Evolutionary conservation across 2,113 vertebrate species (phyloP).

Genomic region (Eulacestoma nigropectus): DNA sequence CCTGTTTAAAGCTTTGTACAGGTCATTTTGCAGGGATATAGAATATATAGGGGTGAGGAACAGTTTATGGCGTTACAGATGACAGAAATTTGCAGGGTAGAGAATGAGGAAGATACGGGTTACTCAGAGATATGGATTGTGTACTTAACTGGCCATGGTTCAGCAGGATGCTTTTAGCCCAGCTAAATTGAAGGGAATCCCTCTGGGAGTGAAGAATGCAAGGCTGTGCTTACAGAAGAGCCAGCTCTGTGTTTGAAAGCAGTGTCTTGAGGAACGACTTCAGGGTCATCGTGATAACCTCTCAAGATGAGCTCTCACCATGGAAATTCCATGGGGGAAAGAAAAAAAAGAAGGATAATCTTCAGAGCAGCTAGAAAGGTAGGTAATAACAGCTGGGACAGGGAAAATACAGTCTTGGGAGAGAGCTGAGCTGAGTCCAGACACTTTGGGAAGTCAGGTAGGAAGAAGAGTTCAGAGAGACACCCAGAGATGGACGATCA

Average conservation of each 20-base stretch:
- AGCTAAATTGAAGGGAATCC: slow-evolving; percentile 29
- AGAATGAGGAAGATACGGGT: background rate
- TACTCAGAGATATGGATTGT: slow-evolving; percentile 32
- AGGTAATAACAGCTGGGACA: background rate
- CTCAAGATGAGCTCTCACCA: background rate
- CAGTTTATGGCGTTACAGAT: background rate
- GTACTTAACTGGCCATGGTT: slow-evolving; percentile 39
- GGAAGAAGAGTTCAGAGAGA: background rate
- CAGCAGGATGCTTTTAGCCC: slow-evolving; percentile 45
- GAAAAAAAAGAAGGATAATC: background rate
- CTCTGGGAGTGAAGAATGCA: background rate
- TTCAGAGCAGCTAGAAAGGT: background rate
- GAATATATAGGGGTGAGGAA: background rate
- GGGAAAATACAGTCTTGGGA: background rate
- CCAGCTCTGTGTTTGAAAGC: background rate
- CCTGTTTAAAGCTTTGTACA: background rate
- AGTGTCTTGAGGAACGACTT: background rate
- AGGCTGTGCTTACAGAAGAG: background rate
- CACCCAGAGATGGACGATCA: background rate
- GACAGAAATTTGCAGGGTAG: slow-evolving; percentile 9
- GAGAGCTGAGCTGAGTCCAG: background rate
- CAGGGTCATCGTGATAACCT: slow-evolving; percentile 27
- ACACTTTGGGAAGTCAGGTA: background rate
- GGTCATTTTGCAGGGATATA: background rate
- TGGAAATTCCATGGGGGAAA: background rate